phyloP scores from a whole-genome alignment of 2,113 vertebrate genomes.

The Hystrix brachyura region DNA sequence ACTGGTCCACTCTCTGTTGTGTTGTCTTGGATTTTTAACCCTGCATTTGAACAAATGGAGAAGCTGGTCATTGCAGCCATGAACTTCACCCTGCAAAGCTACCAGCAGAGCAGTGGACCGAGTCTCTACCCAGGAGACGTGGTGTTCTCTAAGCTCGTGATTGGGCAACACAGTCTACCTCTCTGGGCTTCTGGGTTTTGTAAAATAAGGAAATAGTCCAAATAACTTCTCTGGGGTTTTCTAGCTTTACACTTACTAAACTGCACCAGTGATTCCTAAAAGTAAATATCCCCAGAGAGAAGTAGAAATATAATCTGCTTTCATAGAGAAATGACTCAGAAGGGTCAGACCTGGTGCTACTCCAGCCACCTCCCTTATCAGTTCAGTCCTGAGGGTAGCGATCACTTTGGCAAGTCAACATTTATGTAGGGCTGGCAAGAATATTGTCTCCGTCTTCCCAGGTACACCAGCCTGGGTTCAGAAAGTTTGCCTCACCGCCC shows the following conservation, averaged over 20 bases:
- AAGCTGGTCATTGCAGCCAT: background rate
- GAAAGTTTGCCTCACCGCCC: background rate
- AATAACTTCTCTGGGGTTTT: background rate
- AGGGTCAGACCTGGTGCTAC: background rate
- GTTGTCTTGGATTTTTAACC: background rate
- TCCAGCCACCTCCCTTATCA: background rate
- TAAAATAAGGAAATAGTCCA: background rate
- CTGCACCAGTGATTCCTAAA: background rate
- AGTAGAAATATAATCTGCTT: background rate
- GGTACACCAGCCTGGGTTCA: background rate
- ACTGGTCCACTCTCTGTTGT: background rate
- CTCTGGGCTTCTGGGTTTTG: background rate
- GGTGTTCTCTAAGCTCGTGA: background rate
- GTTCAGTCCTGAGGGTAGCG: background rate
- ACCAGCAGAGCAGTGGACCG: background rate
- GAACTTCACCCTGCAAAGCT: background rate
- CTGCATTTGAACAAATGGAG: background rate
- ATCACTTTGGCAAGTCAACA: background rate
- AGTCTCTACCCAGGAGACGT: background rate
- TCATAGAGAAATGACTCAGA: background rate
- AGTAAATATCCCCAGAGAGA: background rate
- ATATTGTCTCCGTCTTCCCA: background rate
- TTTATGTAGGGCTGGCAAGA: background rate
- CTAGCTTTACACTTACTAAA: background rate
- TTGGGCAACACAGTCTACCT: background rate